phyloP scores from a whole-genome alignment of 2,888 invertebrate species.

The Caenorhabditis uteleia region DNA sequence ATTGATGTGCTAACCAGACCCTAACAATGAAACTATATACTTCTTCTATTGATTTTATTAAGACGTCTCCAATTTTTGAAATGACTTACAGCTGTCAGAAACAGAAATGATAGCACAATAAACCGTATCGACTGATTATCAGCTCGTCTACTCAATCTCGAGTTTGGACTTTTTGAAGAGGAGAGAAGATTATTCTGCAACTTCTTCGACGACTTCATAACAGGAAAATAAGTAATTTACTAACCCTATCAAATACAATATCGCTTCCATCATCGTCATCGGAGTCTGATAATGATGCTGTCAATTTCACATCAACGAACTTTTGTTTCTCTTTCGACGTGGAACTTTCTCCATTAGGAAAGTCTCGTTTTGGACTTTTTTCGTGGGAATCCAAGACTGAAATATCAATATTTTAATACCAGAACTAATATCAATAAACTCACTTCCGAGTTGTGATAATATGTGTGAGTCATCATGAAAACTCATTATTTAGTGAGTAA shows the following conservation, averaged over 20 bases:
- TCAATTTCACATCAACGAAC: constrained; percentile 45
- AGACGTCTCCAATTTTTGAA: too few relatives aligned
- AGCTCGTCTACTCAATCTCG: constrained; percentile 15
- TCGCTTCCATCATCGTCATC: constrained; percentile 35
- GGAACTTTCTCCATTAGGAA: neutral
- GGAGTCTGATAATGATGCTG: constrained; percentile 25
- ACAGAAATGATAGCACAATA: constrained; percentile 15
- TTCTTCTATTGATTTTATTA: too few relatives aligned
- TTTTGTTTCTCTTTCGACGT: constrained; percentile 19
- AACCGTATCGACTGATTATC: constrained; percentile 28
- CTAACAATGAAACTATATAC: neutral
- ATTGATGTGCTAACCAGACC: constrained; percentile 18
- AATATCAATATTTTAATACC: neutral
- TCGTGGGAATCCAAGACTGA: constrained; percentile 56
- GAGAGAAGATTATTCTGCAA: constrained; percentile 28
- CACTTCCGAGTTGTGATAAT: constrained; percentile 57
- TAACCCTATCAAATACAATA: constrained; percentile 33
- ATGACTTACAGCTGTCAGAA: constrained; percentile 16
- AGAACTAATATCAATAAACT: constrained; percentile 9
- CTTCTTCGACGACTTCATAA: neutral
- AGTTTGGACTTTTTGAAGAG: constrained; percentile 17
- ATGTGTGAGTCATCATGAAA: constrained; percentile 57
- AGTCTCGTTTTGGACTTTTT: constrained; percentile 46
- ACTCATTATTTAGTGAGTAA: constrained; percentile 30
- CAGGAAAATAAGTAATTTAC: neutral